These are phyloP conservation scores for Seira ritae DNA, from an alignment of 2,888 invertebrate species.

Conservation along the genomic window DNA sequence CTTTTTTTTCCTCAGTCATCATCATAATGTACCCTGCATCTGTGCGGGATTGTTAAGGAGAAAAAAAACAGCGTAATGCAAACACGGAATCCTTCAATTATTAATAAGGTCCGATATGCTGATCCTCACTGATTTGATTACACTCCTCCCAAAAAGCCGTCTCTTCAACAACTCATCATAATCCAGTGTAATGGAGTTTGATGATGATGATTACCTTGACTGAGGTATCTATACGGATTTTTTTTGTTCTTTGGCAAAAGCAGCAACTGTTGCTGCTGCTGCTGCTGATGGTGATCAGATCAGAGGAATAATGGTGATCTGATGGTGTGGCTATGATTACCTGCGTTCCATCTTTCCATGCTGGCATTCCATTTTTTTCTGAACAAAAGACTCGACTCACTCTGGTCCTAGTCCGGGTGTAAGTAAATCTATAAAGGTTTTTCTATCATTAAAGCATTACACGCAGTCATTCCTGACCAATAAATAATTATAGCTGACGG, in stretches of 20 bases:
- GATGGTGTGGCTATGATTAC: neutral
- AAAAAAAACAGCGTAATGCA: conserved; percentile 36
- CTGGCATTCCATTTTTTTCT: no score
- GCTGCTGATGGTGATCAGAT: conserved; percentile 22
- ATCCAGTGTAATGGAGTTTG: conserved; percentile 62
- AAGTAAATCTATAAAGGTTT: neutral
- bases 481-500: conserved; percentile 52
- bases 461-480: neutral
- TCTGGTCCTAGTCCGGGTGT: neutral
- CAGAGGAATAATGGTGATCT: neutral
- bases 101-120: conserved; percentile 59
- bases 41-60: conserved; percentile 24
- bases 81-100: conserved; percentile 61
- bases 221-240: conserved; percentile 43
- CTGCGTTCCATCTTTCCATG: no score
- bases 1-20: conserved; percentile 32
- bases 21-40: conserved; percentile 56
- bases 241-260: conserved; percentile 22
- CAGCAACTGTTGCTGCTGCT: conserved; percentile 27
- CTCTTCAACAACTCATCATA: conserved; percentile 65
- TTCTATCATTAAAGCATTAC: conserved; percentile 6
- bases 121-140: conserved; percentile 65
- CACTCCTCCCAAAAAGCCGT: conserved; percentile 65
- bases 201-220: conserved; percentile 64
- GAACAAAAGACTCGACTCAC: no score